Conservation (phyloP, 1,140 invertebrate genomes). For the Drosophila nasuta region DNA sequence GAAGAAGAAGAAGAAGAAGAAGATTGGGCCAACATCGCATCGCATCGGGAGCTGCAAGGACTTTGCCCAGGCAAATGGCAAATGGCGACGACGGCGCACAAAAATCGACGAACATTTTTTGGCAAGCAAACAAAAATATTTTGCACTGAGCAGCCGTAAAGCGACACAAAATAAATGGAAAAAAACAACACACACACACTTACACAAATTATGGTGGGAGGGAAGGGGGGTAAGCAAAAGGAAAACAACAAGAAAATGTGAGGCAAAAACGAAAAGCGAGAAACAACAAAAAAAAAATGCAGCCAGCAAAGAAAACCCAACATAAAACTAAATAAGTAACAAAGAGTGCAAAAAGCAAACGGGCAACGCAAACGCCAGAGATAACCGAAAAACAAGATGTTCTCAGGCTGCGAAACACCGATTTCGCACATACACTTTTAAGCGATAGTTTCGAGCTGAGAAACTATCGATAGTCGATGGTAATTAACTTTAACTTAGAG, state of each 20-base stretch:
- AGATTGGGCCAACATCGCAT: slow-evolving; percentile 9
- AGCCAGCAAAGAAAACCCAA: slow-evolving; percentile 26
- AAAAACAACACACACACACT: background rate
- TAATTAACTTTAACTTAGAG: no score
- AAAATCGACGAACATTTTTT: slow-evolving; percentile 67
- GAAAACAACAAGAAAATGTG: background rate
- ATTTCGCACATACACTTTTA: background rate
- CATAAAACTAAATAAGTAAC: slow-evolving; percentile 66
- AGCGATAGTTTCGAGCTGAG: no score
- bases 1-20: background rate
- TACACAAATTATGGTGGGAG: background rate
- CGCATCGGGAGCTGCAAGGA: slow-evolving; percentile 37
- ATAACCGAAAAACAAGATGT: slow-evolving; percentile 36
- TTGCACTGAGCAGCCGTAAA: slow-evolving; percentile 62
- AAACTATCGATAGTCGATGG: no score
- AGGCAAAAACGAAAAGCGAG: background rate
- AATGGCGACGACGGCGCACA: slow-evolving; percentile 44
- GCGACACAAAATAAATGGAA: slow-evolving; percentile 27
- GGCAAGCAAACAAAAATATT: slow-evolving; percentile 69
- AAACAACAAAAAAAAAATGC: slow-evolving; percentile 5
- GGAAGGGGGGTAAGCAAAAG: background rate
- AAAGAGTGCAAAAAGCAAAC: slow-evolving; percentile 42
- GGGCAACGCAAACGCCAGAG: slow-evolving; percentile 30
- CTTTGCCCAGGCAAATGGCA: slow-evolving; percentile 42
- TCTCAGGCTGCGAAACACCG: background rate